phyloP scores from a whole-genome alignment of 2,797 vertebrate species.

The Syndactyla subalaris region DNA sequence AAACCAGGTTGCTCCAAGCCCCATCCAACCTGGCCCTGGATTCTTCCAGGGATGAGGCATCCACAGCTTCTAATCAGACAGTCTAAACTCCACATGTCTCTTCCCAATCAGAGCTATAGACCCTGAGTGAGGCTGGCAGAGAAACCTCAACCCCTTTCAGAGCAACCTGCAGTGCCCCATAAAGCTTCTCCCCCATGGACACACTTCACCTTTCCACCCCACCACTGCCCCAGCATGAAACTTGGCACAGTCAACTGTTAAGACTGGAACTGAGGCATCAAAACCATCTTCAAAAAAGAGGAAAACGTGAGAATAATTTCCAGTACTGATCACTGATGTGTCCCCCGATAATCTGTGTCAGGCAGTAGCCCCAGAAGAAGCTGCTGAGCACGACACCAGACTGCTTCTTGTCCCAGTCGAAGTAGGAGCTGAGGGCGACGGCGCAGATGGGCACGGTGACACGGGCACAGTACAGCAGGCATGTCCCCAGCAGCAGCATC shows the following conservation, averaged over 20 bases:
- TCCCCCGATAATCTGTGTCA: conserved; percentile 93
- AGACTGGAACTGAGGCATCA: not conserved
- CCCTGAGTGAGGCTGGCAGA: not conserved
- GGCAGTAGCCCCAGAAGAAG: conserved; percentile 99
- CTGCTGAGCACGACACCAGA: conserved; percentile 92
- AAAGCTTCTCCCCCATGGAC: not conserved
- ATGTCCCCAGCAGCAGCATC: conserved; percentile 90
- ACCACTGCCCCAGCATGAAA: not conserved
- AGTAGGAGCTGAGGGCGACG: conserved; percentile 87
- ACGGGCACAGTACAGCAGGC: conserved; percentile 91
- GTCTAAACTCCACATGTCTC: not conserved
- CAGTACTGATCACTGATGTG: conserved; percentile 88
- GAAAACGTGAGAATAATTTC: not conserved
- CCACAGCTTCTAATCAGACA: not conserved
- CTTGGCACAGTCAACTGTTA: not conserved
- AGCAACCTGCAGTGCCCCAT: not conserved
- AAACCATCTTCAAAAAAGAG: not conserved
- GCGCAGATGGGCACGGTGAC: conserved; percentile 92
- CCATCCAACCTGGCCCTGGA: not conserved
- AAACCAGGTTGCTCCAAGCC: not conserved
- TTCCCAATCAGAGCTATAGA: not conserved
- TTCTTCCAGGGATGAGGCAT: not conserved
- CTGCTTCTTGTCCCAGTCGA: conserved; percentile 93
- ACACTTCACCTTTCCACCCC: not conserved
- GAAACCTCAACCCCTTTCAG: not conserved